Percentiles rank a stretch among this genome's conserved stretches.
Conservation (phyloP, 2,797 vertebrate genomes). For the Hephaestus fuliginosus region DNA sequence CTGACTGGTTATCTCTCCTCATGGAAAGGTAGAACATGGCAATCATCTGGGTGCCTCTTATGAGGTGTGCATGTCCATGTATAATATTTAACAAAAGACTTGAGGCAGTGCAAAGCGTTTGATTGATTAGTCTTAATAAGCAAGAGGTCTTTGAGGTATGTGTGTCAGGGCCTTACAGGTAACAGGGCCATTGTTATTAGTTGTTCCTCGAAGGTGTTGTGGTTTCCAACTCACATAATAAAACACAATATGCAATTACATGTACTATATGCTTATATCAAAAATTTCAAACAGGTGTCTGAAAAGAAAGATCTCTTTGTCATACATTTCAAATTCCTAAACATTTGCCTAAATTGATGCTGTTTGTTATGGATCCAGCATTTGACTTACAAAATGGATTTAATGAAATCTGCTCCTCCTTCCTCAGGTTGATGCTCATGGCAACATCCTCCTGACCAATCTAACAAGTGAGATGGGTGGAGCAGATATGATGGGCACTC, state of each 20-base stretch:
- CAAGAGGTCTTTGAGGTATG: too few species aligned
- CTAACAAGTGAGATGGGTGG: constrained; percentile 88
- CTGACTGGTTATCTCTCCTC: background rate
- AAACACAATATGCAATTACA: too few species aligned
- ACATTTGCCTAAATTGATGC: background rate
- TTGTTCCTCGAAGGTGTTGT: background rate
- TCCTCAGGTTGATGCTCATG: constrained; percentile 90
- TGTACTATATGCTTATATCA: background rate
- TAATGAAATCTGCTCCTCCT: background rate
- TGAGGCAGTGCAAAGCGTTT: too few species aligned
- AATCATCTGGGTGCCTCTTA: too few species aligned
- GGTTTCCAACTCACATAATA: background rate
- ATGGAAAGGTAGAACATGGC: too few species aligned
- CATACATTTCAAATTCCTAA: background rate
- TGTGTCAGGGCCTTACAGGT: too few species aligned
- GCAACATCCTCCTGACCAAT: constrained; percentile 92
- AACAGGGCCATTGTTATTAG: too few species aligned
- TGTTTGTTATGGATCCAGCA: background rate
- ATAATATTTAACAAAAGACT: too few species aligned
- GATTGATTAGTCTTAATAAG: too few species aligned
- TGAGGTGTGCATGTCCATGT: too few species aligned
- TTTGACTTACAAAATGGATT: background rate
- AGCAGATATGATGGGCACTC: constrained; percentile 84
- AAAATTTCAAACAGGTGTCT: background rate
- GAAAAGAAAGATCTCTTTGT: background rate